Base-by-base conservation (phyloP, 1,140 invertebrate species). In the Watersipora subatra region DNA sequence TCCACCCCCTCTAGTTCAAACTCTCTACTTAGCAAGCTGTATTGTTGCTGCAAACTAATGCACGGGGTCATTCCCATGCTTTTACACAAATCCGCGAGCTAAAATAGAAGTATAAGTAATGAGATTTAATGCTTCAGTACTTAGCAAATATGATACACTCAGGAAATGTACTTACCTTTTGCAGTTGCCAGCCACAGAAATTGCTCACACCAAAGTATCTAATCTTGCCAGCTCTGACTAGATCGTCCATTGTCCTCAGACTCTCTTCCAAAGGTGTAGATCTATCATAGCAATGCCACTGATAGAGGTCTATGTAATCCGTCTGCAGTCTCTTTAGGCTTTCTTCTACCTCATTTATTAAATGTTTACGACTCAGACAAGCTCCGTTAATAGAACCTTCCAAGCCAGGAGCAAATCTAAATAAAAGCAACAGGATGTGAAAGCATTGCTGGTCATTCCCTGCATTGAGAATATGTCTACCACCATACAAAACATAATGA, bases 121-220 rank as follows among this genome's bases (percentile, higher is more conserved):
- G 2, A 19, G 19, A 20, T 63, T 20, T 7, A 2, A 7, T 28
- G 12, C 62, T 46, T 20, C 15, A 19, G 26, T 63, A 7, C 24
- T 24, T 63, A 17, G 17, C 12, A 20, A 20, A 25, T 46, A 64
- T 29, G 22, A 7, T 22, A 22, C 61, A n/a, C 7, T 46, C n/a
- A 46, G 7, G n/a, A n/a, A n/a, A n/a, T n/a, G n/a, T 46, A 46
- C 34, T 70, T 1, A 72, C 67, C 61, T 73, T 73, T 66, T 75
- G 74, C 24, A 73, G 12, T 61, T 73, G 71, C 72, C 73, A 75
- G 17, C 74, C 73, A 61, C 64, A 65, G 2, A 76, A 63, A 66
- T 76, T 74, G 55, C 71, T 70, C 12, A 68, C 70, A n/a, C 73
- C 74, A 27, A 74, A 55, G 57, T 76, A 75, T 28, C 72, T 66